phyloP scores from a whole-genome alignment of 2,797 vertebrate species.

The Helostoma temminkii region DNA sequence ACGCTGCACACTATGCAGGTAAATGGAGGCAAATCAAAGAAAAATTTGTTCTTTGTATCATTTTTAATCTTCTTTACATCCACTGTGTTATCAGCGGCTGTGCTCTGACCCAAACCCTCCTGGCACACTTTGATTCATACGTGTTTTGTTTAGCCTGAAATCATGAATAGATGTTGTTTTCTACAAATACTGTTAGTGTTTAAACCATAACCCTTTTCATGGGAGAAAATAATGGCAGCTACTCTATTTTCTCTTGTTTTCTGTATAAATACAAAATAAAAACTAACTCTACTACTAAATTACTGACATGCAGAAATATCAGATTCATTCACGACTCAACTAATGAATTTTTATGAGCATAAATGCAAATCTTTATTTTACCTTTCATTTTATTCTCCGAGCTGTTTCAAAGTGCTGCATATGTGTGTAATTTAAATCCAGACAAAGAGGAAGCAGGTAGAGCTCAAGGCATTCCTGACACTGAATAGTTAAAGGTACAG shows the following conservation, averaged over 20 bases:
- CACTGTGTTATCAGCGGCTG: not conserved
- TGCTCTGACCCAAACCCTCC: not conserved
- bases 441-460: slow-evolving; percentile 12
- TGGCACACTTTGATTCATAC: no score
- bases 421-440: not conserved
- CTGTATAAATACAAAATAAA: not conserved
- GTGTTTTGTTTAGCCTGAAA: not conserved
- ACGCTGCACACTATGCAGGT: slow-evolving; percentile 38
- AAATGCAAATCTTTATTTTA: slow-evolving; percentile 24
- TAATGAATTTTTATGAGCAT: slow-evolving; percentile 26
- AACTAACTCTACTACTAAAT: not conserved
- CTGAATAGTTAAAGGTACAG: not conserved
- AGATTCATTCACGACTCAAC: slow-evolving; percentile 35
- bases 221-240: not conserved
- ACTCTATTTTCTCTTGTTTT: not conserved
- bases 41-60: slow-evolving; percentile 6
- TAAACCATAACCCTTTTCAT: not conserved
- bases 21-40: slow-evolving; percentile 38
- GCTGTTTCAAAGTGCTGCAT: slow-evolving; percentile 23
- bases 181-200: not conserved
- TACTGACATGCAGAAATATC: not conserved
- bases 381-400: slow-evolving; percentile 27
- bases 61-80: not conserved
- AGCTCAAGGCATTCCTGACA: slow-evolving; percentile 1
- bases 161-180: not conserved